A percentile compares a stretch with the other conserved stretches of the same genome.
These are phyloP conservation scores for Elephantulus edwardii DNA, from an alignment of 2,113 vertebrate genomes.

Conservation along the genomic window DNA sequence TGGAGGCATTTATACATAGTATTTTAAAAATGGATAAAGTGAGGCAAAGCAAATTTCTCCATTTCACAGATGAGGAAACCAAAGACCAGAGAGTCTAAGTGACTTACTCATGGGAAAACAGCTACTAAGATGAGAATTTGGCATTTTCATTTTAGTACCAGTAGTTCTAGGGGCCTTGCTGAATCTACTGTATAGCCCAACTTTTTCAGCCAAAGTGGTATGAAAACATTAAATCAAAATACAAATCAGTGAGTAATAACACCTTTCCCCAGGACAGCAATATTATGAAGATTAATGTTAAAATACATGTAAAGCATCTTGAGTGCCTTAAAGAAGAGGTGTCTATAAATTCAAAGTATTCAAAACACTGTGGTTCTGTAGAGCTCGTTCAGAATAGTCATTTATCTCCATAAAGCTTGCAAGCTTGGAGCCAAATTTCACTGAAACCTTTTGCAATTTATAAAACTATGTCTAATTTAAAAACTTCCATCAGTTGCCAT, in stretches of 20 bases:
- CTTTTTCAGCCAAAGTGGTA: not conserved
- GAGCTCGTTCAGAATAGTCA: not conserved
- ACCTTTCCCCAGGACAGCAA: not conserved
- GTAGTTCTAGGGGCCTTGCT: not conserved
- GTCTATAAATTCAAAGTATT: not conserved
- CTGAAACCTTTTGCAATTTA: not conserved
- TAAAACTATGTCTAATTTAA: slow-evolving; percentile 7
- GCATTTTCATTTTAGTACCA: not conserved
- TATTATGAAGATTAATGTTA: slow-evolving; percentile 26
- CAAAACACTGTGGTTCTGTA: not conserved
- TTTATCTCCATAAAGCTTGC: not conserved
- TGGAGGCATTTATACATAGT: not conserved
- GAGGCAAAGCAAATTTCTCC: not conserved
- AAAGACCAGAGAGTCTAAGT: not conserved
- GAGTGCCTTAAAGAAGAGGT: not conserved
- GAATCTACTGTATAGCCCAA: fast-evolving
- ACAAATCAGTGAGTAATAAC: not conserved
- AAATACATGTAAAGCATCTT: not conserved
- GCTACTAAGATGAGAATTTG: not conserved
- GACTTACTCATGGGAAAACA: not conserved
- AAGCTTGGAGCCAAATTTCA: not conserved
- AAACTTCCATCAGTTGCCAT: not conserved
- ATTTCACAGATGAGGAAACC: not conserved
- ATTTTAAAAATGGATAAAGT: not conserved
- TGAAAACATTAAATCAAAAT: not conserved